A percentile compares a stretch with the other conserved stretches of the same genome.
phyloP scores from a whole-genome alignment of 2,113 vertebrate genomes.

The Podarcis raffonei region DNA sequence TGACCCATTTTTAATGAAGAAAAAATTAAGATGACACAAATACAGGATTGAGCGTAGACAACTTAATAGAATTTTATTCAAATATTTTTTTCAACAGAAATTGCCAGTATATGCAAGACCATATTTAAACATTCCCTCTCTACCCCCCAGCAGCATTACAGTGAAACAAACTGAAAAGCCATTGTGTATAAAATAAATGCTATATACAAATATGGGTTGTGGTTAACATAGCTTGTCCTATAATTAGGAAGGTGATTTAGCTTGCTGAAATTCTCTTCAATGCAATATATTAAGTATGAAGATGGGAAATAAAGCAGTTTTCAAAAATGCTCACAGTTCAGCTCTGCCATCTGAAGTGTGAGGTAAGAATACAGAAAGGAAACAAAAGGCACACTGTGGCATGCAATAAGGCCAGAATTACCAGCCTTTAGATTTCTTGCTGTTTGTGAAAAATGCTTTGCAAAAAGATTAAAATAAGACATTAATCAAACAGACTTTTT shows the following conservation, averaged over 20 bases:
- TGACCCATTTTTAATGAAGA: not conserved
- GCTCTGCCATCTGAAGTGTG: conserved; percentile 30
- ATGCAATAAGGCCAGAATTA: conserved; percentile 41
- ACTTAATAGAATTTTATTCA: conserved; percentile 60
- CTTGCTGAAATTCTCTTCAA: conserved; percentile 45
- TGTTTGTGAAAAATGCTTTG: conserved; percentile 37
- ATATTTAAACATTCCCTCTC: conserved; percentile 50
- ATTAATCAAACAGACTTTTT: not conserved
- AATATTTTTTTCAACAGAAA: conserved; percentile 61
- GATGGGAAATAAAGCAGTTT: conserved; percentile 31
- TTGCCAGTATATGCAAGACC: conserved; percentile 33
- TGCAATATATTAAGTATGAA: conserved; percentile 48
- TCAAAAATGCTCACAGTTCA: conserved; percentile 29
- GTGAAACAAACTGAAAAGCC: conserved; percentile 52
- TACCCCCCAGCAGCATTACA: conserved; percentile 51
- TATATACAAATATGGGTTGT: conserved; percentile 59
- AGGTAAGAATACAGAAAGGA: conserved; percentile 25
- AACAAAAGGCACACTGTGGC: conserved; percentile 65
- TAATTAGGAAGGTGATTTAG: conserved; percentile 39
- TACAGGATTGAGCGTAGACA: conserved; percentile 38
- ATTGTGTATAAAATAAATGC: conserved; percentile 29
- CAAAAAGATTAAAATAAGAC: conserved; percentile 1
- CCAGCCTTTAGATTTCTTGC: conserved; percentile 41
- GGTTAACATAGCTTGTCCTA: conserved; percentile 45
- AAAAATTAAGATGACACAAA: not conserved